Conservation (phyloP, 2,113 vertebrate species). For the Neodon shergylaensis region DNA sequence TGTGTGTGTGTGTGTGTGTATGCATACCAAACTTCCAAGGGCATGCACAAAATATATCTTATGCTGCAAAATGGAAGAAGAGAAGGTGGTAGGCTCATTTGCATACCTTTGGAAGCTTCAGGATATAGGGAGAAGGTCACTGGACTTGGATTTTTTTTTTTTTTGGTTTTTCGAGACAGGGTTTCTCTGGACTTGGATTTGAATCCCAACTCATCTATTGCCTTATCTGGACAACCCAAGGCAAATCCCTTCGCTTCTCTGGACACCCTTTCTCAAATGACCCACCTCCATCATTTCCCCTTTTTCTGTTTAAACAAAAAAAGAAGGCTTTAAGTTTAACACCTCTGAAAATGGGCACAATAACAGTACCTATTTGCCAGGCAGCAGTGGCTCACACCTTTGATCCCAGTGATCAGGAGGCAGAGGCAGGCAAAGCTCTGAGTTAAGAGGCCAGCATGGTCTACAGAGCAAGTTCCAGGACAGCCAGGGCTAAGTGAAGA, state of each 20-base stretch:
- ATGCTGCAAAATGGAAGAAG: conserved; percentile 28
- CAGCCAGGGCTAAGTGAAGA: not conserved
- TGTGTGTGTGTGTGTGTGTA: not conserved
- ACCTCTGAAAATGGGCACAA: not conserved
- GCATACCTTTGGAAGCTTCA: conserved; percentile 21
- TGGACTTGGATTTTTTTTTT: conserved; percentile 52
- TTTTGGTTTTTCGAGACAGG: no score
- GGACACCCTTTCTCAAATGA: not conserved
- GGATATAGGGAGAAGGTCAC: not conserved
- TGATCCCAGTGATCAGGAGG: not conserved
- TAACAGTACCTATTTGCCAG: not conserved
- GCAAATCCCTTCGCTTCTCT: not conserved
- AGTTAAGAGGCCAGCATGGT: not conserved
- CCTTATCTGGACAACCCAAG: not conserved
- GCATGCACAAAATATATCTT: conserved; percentile 1
- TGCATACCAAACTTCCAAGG: not conserved
- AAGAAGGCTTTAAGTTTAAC: no score
- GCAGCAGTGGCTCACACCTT: not conserved
- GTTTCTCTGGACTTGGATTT: conserved; percentile 48
- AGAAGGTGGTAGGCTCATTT: not conserved
- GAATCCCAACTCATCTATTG: not conserved
- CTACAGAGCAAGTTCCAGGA: not conserved
- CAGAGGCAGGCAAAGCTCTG: not conserved
- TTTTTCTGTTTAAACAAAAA: no score
- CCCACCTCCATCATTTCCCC: no score